phyloP scores from a whole-genome alignment of 2,888 invertebrate genomes.

The Netelia melanura region DNA sequence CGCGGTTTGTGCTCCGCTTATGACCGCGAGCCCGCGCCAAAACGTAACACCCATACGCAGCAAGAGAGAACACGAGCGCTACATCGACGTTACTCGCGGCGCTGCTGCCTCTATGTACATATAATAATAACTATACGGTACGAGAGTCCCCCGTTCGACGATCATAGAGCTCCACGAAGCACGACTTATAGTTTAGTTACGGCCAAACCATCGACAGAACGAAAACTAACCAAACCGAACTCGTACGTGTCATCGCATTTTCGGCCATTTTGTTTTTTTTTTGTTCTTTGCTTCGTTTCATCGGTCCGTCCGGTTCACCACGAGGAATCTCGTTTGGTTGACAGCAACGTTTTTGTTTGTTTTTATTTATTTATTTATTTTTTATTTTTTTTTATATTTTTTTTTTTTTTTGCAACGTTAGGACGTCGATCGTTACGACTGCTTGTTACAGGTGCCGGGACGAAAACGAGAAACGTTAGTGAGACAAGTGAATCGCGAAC shows the following conservation, averaged over 20 bases:
- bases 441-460: no score
- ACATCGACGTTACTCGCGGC: conserved; percentile 65
- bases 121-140: conserved; percentile 75
- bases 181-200: conserved; percentile 69
- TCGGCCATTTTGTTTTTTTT: conserved; percentile 18
- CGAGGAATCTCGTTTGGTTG: not conserved
- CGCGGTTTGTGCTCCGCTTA: conserved; percentile 63
- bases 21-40: conserved; percentile 61
- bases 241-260: conserved; percentile 39
- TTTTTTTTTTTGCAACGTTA: not conserved
- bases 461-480: no score
- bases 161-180: conserved; percentile 78
- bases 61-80: not conserved
- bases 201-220: conserved; percentile 69
- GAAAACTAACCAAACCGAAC: conserved; percentile 39
- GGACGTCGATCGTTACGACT: no score
- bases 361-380: not conserved
- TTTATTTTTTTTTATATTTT: not conserved
- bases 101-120: conserved; percentile 75
- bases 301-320: not conserved
- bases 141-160: conserved; percentile 73
- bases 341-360: not conserved
- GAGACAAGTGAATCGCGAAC: no score
- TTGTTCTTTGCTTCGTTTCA: not conserved
- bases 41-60: conserved; percentile 24